phyloP scores from a whole-genome alignment of 1,140 invertebrate species.

The Brachionus rubens region DNA sequence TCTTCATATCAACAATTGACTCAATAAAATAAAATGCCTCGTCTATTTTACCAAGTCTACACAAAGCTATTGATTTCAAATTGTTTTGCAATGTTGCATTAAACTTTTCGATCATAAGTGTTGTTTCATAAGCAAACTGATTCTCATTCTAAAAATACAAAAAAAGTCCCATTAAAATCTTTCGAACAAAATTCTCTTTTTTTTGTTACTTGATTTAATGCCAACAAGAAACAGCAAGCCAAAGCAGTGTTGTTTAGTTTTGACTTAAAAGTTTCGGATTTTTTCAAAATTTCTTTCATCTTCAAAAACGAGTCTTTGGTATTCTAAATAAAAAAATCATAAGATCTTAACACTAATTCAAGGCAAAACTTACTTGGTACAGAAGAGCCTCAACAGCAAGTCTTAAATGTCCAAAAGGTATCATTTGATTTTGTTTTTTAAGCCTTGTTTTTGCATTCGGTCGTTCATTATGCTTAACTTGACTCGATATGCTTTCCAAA shows the following conservation, averaged over 20 bases:
- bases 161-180: background rate
- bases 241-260: conserved; percentile 14
- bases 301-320: conserved; percentile 27
- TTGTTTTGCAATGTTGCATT: conserved; percentile 17
- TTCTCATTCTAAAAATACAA: conserved; percentile 8
- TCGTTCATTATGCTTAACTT: background rate
- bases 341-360: background rate
- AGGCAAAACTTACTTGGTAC: background rate
- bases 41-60: background rate
- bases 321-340: conserved; percentile 13
- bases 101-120: background rate
- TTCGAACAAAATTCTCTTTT: background rate
- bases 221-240: conserved; percentile 17
- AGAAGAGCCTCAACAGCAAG: conserved; percentile 14
- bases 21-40: conserved; percentile 24
- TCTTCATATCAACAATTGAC: background rate
- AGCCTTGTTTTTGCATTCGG: background rate
- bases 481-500: background rate
- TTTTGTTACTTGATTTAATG: conserved; percentile 15
- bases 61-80: conserved; percentile 30
- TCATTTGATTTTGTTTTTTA: conserved; percentile 38
- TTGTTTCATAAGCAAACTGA: conserved; percentile 5
- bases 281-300: conserved; percentile 11
- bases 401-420: conserved; percentile 44
- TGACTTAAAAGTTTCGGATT: conserved; percentile 10